Base-by-base conservation (phyloP, 1,140 invertebrate species). In the Parapsyche elsis region DNA sequence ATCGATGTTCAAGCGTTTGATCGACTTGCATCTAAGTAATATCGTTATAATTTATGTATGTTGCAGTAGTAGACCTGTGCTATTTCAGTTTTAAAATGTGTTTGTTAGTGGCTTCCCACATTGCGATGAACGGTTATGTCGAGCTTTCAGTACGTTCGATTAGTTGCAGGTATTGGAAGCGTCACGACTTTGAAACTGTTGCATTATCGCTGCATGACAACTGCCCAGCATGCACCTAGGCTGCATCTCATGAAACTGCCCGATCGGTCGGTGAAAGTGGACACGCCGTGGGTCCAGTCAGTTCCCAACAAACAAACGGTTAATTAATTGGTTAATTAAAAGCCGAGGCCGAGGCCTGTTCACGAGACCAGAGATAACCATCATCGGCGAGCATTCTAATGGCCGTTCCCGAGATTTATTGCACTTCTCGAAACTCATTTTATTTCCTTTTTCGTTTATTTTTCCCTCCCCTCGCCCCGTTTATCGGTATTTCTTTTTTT, bases 261-360 rank as follows among this genome's bases (percentile, higher is more conserved):
- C 49, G n/a, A n/a, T n/a, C n/a, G n/a, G n/a, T n/a, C n/a, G 49
- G 49, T 16, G 49, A 53, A 53, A 53, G 49, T 53, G 16, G 16
- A 53, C 49, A 16, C 12, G 16, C 10, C 49, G 49, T 16, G 49
- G 10, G 16, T 14, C 49, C 49, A 16, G 10, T 53, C 49, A 16
- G 10, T 53, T 53, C 49, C 49, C 49, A 53, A 53, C 49, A 16
- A 12, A 53, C 49, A 53, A 53, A 53, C 49, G 49, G 49, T 16
- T 53, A 67, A 67, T 23, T 67, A 67, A 67, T 67, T 23, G 64
- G 21, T 23, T 67, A 67, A 67, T 67, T 67, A 67, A 67, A 67
- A 67, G 19, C 24, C 64, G 64, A 26, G 24, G 64, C 24, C 24
- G 59, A 2, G 30, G 49, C 49, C 16, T 16, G 49, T 53, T 53